Evolutionary conservation across 2,113 vertebrate species (phyloP).

Genomic region (Columba livia): DNA sequence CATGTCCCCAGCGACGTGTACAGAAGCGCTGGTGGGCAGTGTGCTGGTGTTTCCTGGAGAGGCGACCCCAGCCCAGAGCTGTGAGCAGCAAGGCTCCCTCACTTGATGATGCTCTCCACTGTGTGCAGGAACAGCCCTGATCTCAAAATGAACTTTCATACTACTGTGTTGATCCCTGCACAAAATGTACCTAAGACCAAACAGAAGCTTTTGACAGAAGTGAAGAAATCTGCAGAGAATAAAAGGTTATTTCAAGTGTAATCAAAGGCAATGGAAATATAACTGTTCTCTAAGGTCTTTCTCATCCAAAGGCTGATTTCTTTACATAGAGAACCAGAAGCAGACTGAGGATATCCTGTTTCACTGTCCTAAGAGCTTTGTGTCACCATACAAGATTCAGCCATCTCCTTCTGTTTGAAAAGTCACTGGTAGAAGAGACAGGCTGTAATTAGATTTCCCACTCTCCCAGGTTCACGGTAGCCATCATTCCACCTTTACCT

Average conservation of each 20-base stretch:
- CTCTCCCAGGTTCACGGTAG: rapidly evolving
- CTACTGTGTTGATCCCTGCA: rapidly evolving
- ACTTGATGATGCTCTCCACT: background rate
- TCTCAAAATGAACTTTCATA: background rate
- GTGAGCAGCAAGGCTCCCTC: background rate
- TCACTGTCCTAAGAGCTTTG: background rate
- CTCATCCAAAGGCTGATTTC: background rate
- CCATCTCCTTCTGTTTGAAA: background rate
- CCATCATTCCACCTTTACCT: background rate
- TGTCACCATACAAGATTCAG: background rate
- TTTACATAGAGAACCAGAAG: background rate
- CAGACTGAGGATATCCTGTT: background rate
- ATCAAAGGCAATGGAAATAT: background rate
- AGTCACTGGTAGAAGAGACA: background rate
- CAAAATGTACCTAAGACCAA: background rate
- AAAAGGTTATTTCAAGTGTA: background rate
- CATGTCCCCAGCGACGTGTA: background rate
- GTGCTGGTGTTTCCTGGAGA: rapidly evolving
- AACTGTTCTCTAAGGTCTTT: background rate
- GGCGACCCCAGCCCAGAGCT: rapidly evolving
- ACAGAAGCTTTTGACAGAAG: background rate
- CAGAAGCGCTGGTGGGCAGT: background rate
- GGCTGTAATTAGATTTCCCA: background rate
- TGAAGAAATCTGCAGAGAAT: background rate
- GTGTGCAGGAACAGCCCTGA: background rate